A percentile compares a stretch with the other conserved stretches of the same genome.
Conservation (phyloP, 2,113 vertebrate genomes). For the Pyxicephalus adspersus region DNA sequence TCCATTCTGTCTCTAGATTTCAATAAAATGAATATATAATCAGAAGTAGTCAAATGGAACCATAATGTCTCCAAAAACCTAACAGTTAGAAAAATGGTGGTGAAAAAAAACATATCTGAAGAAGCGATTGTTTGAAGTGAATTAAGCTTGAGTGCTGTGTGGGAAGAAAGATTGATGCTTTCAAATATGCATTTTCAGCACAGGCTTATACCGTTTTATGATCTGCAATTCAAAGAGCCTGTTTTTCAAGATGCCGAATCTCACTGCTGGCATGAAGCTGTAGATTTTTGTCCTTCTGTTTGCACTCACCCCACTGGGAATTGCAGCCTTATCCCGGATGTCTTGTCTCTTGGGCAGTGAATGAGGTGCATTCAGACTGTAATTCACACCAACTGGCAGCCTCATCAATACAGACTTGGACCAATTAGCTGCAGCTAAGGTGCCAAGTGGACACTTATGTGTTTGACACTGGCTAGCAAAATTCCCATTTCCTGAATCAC, state of each 20-base stretch:
- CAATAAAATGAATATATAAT: too few relatives aligned
- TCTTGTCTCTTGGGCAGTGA: slow-evolving; percentile 49
- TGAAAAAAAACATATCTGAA: slow-evolving; percentile 19
- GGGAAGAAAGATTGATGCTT: slow-evolving; percentile 42
- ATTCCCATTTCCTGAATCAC: slow-evolving; percentile 32
- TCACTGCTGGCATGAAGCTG: slow-evolving; percentile 49
- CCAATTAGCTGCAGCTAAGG: slow-evolving; percentile 54
- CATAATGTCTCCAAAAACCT: not conserved
- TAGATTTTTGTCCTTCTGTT: slow-evolving; percentile 37
- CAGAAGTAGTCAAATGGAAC: too few relatives aligned
- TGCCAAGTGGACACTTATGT: slow-evolving; percentile 51
- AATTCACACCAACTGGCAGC: slow-evolving; percentile 57
- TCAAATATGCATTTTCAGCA: slow-evolving; percentile 34
- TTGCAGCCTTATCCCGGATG: slow-evolving; percentile 52
- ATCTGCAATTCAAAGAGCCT: slow-evolving; percentile 45
- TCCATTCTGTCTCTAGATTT: too few relatives aligned
- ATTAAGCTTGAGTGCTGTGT: slow-evolving; percentile 8
- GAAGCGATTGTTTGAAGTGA: not conserved
- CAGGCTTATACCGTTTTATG: slow-evolving; percentile 24
- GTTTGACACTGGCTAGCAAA: slow-evolving; percentile 42
- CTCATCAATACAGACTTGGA: slow-evolving; percentile 51
- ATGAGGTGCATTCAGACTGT: slow-evolving; percentile 51
- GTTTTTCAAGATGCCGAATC: slow-evolving; percentile 42
- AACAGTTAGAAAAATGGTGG: slow-evolving; percentile 1
- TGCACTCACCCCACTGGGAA: slow-evolving; percentile 52